A percentile compares a stretch with the other conserved stretches of the same genome.
Conservation (phyloP, 2,113 vertebrate species). For the Phyllostomus discolor region DNA sequence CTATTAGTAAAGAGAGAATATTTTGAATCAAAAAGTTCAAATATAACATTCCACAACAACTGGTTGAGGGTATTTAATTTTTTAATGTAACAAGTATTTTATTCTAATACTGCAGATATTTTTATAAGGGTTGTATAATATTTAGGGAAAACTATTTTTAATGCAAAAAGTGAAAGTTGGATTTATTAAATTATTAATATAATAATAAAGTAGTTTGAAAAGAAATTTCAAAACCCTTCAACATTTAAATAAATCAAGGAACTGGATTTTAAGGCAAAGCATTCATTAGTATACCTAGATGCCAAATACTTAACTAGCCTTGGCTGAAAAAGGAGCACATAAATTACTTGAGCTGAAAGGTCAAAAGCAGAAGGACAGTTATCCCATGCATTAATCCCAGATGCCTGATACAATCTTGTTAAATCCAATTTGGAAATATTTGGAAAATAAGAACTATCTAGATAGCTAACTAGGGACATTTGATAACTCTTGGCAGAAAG, state of each 20-base stretch:
- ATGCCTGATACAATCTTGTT: background rate
- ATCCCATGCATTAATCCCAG: background rate
- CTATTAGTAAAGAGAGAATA: background rate
- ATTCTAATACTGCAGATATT: background rate
- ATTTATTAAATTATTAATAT: background rate
- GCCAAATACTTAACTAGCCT: background rate
- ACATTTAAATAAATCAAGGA: background rate
- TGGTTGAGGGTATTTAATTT: background rate
- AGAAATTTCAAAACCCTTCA: background rate
- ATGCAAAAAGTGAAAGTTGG: background rate
- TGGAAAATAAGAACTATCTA: background rate
- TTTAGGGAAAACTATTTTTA: background rate
- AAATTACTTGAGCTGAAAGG: background rate
- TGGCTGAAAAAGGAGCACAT: background rate
- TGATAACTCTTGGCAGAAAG: background rate
- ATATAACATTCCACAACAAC: background rate
- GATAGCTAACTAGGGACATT: background rate
- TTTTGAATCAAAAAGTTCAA: background rate
- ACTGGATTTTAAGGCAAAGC: background rate
- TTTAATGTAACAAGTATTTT: background rate
- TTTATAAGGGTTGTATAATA: background rate
- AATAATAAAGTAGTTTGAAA: background rate
- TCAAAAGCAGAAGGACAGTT: background rate
- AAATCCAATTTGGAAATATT: background rate
- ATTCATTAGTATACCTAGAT: background rate